Base-by-base conservation (phyloP, 1,140 invertebrate genomes). In the Caenorhabditis latens region DNA sequence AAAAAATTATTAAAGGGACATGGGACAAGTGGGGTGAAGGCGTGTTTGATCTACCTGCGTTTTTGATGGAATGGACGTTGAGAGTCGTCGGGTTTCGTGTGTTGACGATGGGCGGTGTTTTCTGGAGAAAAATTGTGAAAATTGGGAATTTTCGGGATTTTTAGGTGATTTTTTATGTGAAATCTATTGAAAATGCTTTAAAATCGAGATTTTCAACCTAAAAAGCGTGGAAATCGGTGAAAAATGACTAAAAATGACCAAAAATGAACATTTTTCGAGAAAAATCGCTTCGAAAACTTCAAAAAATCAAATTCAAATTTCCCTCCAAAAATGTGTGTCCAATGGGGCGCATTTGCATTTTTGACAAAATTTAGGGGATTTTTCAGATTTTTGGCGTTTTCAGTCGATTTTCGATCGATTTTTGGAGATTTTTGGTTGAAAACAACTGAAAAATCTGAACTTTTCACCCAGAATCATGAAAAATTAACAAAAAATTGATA, bases 1-100 rank as follows among this genome's bases (percentile, higher is more conserved):
- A 71, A 71, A 19, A 14, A 71, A 16, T 16, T 16, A 8, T 4
- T 43, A 50, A 53, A 79, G 71, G 46, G 19, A 58, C 5, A 58
- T 58, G 55, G 7, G 58, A 63, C 0, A 32, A 32, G 58, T 32
- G n/a, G 58, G 58, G 32, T 32, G 32, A 32, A 32, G 32, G 32
- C 58, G 16, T 46, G 65, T 4, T 53, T 14, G 24, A 46, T 79
- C 46, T 50, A 79, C 71, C 71, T 79, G 71, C 46, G 71, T 24
- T 79, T 79, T 50, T 50, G 71, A 46, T 50, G 53, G 71, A 42
- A n/a, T 79, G 21, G 43, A 14, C 9, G 71, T 13, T 79, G 9
- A 13, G 63, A 16, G 5, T 32, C 13, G 13, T 67, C 21, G 63
- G 32, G 13, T 3, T 16, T 53, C 50, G 50, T 53, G 11, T 53